Base-by-base conservation (phyloP, 2,113 vertebrate genomes). In the Myxocyprinus asiaticus region DNA sequence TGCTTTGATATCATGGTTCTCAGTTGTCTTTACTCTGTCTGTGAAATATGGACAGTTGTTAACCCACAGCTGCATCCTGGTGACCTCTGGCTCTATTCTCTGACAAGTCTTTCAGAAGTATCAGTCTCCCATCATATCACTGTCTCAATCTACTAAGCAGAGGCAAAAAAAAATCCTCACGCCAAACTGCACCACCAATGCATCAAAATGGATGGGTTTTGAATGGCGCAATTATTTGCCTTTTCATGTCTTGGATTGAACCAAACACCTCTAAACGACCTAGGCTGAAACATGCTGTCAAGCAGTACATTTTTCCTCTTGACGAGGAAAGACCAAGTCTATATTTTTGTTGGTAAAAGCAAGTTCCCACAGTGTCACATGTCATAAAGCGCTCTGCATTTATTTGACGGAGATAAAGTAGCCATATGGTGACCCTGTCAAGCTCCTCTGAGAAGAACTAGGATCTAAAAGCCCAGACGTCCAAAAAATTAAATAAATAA, bases 311-410 rank as follows among this genome's bases (percentile, higher is more conserved):
- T 91, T 87, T 73, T 88, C 67, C 83, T 55, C 80, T 86, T 81
- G 81, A 47, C 79, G 80, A 83, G 76, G 79, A 83, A 85, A 15
- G 74, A 86, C 44, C 56, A 4, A 82, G 85, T 84, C 84, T 79
- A 63, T 91, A 87, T 89, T 91, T 90, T 85, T 88, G 86, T 90
- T 90, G 88, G 85, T 87, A 81, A 83, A 86, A 85, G 85, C 85
- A 56, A 81, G 76, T 77, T 74, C 68, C 75, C 89, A 72, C 82
- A 77, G 71, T 78, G 65, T 51, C 78, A 71, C 84, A 67, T 72
- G 74, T 80, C 53, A 59, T 59, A 82, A 74, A 56, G 62, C 50
- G 12, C 2, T 53, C 86, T 79, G 86, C 81, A 56, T 86, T 82
- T 85, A 33, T 83, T 78, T 84, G 84, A 85, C 81, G 77, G 81